Evolutionary conservation across 2,888 invertebrate genomes (phyloP).

Genomic region (Pediacus dermestoides): DNA sequence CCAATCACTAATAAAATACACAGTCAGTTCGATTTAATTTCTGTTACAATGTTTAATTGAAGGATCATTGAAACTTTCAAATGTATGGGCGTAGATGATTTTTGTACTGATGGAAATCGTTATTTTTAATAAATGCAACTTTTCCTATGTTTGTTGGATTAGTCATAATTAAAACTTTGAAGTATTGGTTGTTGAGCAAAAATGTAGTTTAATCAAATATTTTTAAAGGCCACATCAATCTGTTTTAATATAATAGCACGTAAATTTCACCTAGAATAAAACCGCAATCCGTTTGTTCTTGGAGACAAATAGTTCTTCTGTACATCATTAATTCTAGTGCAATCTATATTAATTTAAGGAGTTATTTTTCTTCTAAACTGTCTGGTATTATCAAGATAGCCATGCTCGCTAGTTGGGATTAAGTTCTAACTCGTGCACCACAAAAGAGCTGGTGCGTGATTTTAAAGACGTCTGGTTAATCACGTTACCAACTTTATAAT

Average conservation of each 20-base stretch:
- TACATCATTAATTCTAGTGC: too few relatives aligned
- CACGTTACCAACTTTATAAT: constrained; percentile 1
- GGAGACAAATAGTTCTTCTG: too few relatives aligned
- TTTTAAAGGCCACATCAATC: too few relatives aligned
- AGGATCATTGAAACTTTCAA: constrained; percentile 25
- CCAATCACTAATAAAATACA: constrained; percentile 30
- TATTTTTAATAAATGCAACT: constrained; percentile 23
- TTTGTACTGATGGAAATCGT: constrained; percentile 20
- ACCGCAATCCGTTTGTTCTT: too few relatives aligned
- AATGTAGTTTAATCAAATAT: too few relatives aligned
- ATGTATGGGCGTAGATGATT: constrained; percentile 10
- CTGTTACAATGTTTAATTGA: constrained; percentile 32
- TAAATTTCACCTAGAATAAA: too few relatives aligned
- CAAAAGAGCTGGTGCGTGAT: constrained; percentile 2
- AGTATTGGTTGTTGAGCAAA: too few relatives aligned
- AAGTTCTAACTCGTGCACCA: background rate
- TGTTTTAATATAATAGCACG: too few relatives aligned
- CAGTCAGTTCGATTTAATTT: constrained; percentile 12
- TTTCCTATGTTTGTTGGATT: too few relatives aligned
- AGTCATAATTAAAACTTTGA: too few relatives aligned
- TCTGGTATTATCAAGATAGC: constrained; percentile 5
- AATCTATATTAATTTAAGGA: too few relatives aligned
- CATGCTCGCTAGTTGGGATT: constrained; percentile 1
- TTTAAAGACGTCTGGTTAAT: constrained; percentile 2
- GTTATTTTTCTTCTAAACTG: too few relatives aligned